Percentiles rank a stretch among this genome's conserved stretches.
Evolutionary conservation across 2,113 vertebrate genomes (phyloP).

Genomic region (Microtus richardsoni): DNA sequence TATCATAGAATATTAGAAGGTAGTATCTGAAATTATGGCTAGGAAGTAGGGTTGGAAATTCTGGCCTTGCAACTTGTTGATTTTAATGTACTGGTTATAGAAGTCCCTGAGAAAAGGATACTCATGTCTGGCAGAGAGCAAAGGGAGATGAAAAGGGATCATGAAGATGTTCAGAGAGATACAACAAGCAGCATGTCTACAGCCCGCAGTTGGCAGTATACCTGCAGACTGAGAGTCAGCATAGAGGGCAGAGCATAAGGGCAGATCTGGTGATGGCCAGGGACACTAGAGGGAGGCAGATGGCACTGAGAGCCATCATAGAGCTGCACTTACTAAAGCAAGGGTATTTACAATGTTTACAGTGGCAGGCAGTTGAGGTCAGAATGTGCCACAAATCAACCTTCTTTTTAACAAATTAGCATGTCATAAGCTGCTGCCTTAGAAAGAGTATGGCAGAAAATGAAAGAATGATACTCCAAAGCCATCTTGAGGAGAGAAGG

Average conservation of each 20-base stretch:
- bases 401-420: not conserved
- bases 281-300: not conserved
- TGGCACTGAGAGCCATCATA: no score
- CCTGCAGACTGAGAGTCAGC: no score
- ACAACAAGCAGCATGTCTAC: not conserved
- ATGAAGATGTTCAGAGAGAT: not conserved
- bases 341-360: not conserved
- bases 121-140: not conserved
- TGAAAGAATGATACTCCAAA: not conserved
- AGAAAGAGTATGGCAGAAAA: not conserved
- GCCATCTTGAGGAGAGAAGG: not conserved
- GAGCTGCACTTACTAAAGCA: not conserved
- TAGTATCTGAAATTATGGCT: not conserved
- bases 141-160: not conserved
- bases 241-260: no score
- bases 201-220: rapidly evolving
- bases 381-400: not conserved
- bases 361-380: not conserved
- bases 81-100: not conserved
- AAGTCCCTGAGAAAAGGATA: rapidly evolving
- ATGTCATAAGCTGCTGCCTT: not conserved
- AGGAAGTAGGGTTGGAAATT: no score
- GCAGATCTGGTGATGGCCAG: not conserved
- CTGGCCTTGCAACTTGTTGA: not conserved
- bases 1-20: not conserved